Evolutionary conservation across 2,888 invertebrate species (phyloP).

Genomic region (Omphaloscelis lunosa): DNA sequence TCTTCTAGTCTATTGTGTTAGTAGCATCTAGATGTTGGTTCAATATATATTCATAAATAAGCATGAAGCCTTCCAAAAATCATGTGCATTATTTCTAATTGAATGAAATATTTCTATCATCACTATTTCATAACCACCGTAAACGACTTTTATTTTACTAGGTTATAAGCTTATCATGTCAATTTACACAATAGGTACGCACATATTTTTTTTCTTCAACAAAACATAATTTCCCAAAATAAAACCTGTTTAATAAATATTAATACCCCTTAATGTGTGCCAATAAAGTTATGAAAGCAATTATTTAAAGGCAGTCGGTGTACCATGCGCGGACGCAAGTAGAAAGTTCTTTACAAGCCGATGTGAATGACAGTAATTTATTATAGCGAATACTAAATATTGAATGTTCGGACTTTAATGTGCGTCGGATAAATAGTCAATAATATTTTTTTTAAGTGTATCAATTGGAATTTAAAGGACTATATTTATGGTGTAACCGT

Average conservation of each 20-base stretch:
- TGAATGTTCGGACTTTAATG: constrained; percentile 47
- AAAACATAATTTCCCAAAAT: constrained; percentile 11
- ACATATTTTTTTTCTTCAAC: neutral
- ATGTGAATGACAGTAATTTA: constrained; percentile 77
- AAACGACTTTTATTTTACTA: neutral
- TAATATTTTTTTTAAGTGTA: constrained; percentile 32
- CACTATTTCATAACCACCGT: neutral
- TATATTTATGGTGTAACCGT: neutral
- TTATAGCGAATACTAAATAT: constrained; percentile 67
- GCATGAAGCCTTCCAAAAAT: neutral
- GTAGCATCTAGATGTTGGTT: too few species aligned
- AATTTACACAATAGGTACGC: constrained; percentile 23
- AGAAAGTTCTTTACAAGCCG: constrained; percentile 82
- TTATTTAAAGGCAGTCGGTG: constrained; percentile 52
- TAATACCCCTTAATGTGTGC: constrained; percentile 38
- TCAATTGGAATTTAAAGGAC: constrained; percentile 26
- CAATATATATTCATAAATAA: too few species aligned
- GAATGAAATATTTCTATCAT: neutral
- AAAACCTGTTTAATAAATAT: constrained; percentile 28
- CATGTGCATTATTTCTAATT: neutral
- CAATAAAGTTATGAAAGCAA: constrained; percentile 59
- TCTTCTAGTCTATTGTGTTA: neutral
- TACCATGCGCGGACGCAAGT: constrained; percentile 67
- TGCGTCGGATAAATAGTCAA: constrained; percentile 50
- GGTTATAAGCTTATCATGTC: neutral